phyloP scores from a whole-genome alignment of 2,113 vertebrate genomes.

The Syngnathus floridae region DNA sequence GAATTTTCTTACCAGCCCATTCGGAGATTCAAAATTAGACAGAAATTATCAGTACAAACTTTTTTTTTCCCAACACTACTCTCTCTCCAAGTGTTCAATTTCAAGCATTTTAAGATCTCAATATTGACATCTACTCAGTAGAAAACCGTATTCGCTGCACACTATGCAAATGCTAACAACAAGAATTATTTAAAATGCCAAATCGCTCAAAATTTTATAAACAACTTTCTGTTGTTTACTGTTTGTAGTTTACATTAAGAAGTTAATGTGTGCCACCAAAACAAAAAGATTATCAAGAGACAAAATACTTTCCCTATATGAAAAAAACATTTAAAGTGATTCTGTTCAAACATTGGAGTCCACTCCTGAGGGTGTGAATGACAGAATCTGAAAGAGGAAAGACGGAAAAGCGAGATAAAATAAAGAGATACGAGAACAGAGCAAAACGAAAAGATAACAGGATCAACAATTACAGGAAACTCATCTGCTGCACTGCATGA shows the following conservation, averaged over 20 bases:
- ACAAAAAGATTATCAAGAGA: not conserved
- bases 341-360: not conserved
- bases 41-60: constrained; percentile 28
- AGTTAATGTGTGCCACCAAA: not conserved
- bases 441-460: not conserved
- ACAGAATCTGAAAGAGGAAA: not conserved
- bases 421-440: not conserved
- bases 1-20: constrained; percentile 17
- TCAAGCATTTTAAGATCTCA: constrained; percentile 56
- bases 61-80: constrained; percentile 53
- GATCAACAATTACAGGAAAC: not conserved
- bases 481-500: not conserved
- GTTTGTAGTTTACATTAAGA: not conserved
- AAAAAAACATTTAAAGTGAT: not conserved
- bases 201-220: constrained; percentile 38
- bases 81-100: constrained; percentile 65
- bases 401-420: not conserved
- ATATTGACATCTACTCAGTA: constrained; percentile 47
- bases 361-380: not conserved
- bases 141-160: constrained; percentile 47
- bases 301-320: not conserved
- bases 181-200: constrained; percentile 46
- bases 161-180: constrained; percentile 42
- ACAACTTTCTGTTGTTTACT: constrained; percentile 30
- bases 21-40: constrained; percentile 15